Base-by-base conservation (phyloP, 2,797 vertebrate species). In the Oceanodroma leucorhoa region DNA sequence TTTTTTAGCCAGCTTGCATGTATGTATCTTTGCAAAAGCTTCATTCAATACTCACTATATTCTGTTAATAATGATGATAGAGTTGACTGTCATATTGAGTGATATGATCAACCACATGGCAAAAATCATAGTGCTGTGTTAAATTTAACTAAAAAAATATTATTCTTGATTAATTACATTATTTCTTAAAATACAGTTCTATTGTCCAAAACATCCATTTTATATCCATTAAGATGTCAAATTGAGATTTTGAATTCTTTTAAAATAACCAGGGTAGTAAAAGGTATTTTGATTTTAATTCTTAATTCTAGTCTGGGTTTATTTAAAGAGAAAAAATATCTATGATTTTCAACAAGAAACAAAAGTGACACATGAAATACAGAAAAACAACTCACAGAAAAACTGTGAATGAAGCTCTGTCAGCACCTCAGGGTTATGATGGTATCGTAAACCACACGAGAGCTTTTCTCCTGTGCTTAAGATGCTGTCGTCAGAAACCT, bases 401-500 rank as follows among this genome's bases (percentile, higher is more conserved):
- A 93, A 60, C 66, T 73, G 54, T 84, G 88, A 83, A 57, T 94
- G 70, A 87, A 88, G 71, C 34, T 91, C 62, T 84, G 73, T 71
- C 73, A 87, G 55, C 78, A 91, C 77, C 64, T 87, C 10, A 50
- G 64, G 45, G 53, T 71, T 87, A 73, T 21, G 70, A 84, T 54
- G 80, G 64, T 64, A 87, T 83, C 77, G 60, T 36, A 85, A 84
- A 89, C 62, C 78, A 89, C 58, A 90, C 4, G 2, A 93, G 89
- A 87, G 70, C 60, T 92, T 91, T 95, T 90, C 91, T 83, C 73
- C 83, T 71, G 55, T 75, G 22, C 55, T 93, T 73, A 40, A 77
- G 77, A 67, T 73, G 80, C 83, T 96, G 94, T 89, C 87, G 92
- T 66, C 80, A 91, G 95, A 96, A 95, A 87, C 93, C 85, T 55